Evolutionary conservation across 35 echinoderm and acorn worm species (phyloP), one percentile per base, ranked within the genome.

Genomic region (Patiria miniata): DNA sequence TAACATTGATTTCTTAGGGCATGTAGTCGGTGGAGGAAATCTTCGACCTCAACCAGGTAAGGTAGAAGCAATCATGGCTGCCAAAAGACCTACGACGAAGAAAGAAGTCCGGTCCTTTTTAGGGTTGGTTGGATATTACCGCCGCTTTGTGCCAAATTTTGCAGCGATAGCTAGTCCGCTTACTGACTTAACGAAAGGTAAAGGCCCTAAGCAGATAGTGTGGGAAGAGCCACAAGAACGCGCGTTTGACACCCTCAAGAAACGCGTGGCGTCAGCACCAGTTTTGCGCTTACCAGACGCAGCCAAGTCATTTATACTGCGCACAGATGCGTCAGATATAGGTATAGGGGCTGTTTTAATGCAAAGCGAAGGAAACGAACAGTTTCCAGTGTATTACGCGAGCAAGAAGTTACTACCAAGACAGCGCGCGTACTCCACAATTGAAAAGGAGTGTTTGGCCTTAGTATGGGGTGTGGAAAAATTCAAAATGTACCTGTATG

Each of bases 1-100:
- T 51, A 29, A 79, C 5, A 51, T 90, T 30, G 93, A 94, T 30
- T 90, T 86, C 47, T n/a, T 94, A 51, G 88, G 93, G 5, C 93
- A 94, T 30, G 81, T 85, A 17, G 77, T 90, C 2, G 82, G 79
- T 16, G 39, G 68, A 21, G 84, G 84, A 5, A 40, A 90, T 39
- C 82, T 85, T 5, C 18, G n/a, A 40, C 83, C 83, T 42, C 40
- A 68, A 40, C 88, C 83, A 37, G 78, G 79, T 21, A 94, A 94
- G 78, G 22, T 94, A 3, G 34, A 80, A 51, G 60, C 50, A 36
- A 90, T 94, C 10, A 78, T 80, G 38, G 79, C 90, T 37, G 88
- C 83, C 18, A 80, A 47, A 39, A 51, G 51, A 42, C 87, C 87
- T 21, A 39, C 40, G 32, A 86, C 87, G 5, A 90, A 90, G 51